Evolutionary conservation across 2,888 invertebrate genomes (phyloP).

Genomic region (Hemaris fuciformis): DNA sequence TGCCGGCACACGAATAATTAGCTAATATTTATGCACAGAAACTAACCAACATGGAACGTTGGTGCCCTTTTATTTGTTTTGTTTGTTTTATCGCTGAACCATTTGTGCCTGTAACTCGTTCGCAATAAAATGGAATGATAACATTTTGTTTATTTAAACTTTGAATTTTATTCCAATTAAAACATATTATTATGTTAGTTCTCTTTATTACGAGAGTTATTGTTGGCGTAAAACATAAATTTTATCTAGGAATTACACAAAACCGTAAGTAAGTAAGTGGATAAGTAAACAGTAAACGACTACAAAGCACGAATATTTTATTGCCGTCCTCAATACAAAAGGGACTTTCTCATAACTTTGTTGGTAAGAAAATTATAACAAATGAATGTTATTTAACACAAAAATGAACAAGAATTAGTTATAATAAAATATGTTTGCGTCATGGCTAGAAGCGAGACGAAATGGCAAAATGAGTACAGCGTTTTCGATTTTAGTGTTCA

Average conservation of each 20-base stretch:
- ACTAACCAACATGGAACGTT: slow-evolving; percentile 35
- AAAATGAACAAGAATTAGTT: neutral
- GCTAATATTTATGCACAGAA: slow-evolving; percentile 37
- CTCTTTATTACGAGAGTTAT: neutral
- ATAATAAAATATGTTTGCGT: no score
- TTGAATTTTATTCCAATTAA: neutral
- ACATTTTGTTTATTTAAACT: neutral
- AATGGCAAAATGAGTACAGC: no score
- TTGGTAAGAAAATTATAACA: neutral
- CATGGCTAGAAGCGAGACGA: no score
- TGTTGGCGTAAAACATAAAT: neutral
- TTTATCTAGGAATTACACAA: neutral
- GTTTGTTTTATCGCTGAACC: slow-evolving; percentile 33
- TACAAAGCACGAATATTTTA: neutral
- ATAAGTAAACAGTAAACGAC: neutral
- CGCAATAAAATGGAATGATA: neutral
- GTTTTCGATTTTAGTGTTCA: no score
- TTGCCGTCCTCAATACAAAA: neutral
- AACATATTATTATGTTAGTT: neutral
- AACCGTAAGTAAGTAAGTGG: neutral
- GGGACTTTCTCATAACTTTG: neutral
- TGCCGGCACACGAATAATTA: slow-evolving; percentile 40
- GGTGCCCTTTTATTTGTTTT: slow-evolving; percentile 35
- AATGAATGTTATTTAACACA: neutral
- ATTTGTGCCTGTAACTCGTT: slow-evolving; percentile 13